A percentile compares a stretch with the other conserved stretches of the same genome.
Evolutionary conservation across 2,888 invertebrate genomes (phyloP).

Genomic region (Plusia festucae): DNA sequence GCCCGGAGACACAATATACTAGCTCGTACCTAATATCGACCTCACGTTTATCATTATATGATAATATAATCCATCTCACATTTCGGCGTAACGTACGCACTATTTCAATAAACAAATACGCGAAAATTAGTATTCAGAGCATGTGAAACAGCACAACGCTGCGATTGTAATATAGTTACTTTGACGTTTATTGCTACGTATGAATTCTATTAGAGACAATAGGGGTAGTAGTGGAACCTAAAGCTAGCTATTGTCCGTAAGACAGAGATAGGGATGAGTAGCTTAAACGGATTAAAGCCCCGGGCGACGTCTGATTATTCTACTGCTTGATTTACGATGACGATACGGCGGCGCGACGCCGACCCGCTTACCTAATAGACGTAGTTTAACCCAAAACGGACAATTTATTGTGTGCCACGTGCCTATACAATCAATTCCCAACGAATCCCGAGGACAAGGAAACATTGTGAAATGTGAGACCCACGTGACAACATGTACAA

Average conservation of each 20-base stretch:
- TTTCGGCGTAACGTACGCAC: conserved; percentile 48
- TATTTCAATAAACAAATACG: conserved; percentile 50
- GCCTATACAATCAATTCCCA: conserved; percentile 79
- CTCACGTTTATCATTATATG: conserved; percentile 51
- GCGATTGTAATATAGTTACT: conserved; percentile 72
- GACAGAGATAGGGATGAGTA: conserved; percentile 82
- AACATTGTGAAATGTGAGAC: conserved; percentile 81
- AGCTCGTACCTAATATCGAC: conserved; percentile 51
- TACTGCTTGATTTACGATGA: conserved; percentile 86
- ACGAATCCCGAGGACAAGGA: conserved; percentile 62
- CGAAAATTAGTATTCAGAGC: conserved; percentile 66
- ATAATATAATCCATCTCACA: conserved; percentile 55
- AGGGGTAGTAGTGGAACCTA: conserved; percentile 64
- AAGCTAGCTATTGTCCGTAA: conserved; percentile 80
- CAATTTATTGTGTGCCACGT: conserved; percentile 82
- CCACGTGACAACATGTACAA: conserved; percentile 75
- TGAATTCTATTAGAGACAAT: conserved; percentile 68
- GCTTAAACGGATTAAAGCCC: conserved; percentile 84
- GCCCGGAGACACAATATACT: conserved; percentile 73
- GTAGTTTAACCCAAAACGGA: conserved; percentile 73
- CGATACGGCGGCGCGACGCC: conserved; percentile 75
- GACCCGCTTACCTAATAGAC: conserved; percentile 79
- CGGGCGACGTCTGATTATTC: conserved; percentile 84
- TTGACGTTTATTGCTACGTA: conserved; percentile 73
- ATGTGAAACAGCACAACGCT: conserved; percentile 75